Conservation (phyloP, 2,113 vertebrate genomes). For the Geothlypis trichas region DNA sequence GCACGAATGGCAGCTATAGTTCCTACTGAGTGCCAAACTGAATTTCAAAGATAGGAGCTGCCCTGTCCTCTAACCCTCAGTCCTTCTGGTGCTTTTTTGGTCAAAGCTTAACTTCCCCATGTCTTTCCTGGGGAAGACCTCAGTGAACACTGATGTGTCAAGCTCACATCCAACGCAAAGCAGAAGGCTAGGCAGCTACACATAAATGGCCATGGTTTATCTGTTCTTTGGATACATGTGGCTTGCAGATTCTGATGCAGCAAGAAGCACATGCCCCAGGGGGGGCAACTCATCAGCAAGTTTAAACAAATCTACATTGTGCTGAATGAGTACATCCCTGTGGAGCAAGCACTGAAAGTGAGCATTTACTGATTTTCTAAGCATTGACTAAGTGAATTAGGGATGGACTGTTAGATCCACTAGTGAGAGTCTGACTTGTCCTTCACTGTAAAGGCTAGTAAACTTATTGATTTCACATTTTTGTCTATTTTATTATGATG, state of each 20-base stretch:
- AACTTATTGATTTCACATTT: not conserved
- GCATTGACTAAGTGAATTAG: not conserved
- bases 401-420: not conserved
- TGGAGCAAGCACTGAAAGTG: not conserved
- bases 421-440: not conserved
- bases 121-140: not conserved
- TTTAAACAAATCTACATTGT: not conserved
- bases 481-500: not conserved
- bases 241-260: not conserved
- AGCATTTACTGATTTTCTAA: not conserved
- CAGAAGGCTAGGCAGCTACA: not conserved
- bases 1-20: not conserved
- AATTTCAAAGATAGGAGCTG: not conserved
- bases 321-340: not conserved
- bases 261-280: not conserved
- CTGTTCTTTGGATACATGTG: not conserved
- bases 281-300: not conserved
- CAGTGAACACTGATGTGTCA: fast-evolving
- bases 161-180: not conserved
- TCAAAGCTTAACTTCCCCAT: not conserved
- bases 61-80: not conserved
- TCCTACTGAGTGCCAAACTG: not conserved
- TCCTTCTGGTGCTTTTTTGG: not conserved
- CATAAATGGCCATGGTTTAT: not conserved
- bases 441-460: not conserved